Percentiles rank a stretch among this genome's conserved stretches.
Evolutionary conservation across 2,888 invertebrate species (phyloP).

Genomic region (Tachina fera): DNA sequence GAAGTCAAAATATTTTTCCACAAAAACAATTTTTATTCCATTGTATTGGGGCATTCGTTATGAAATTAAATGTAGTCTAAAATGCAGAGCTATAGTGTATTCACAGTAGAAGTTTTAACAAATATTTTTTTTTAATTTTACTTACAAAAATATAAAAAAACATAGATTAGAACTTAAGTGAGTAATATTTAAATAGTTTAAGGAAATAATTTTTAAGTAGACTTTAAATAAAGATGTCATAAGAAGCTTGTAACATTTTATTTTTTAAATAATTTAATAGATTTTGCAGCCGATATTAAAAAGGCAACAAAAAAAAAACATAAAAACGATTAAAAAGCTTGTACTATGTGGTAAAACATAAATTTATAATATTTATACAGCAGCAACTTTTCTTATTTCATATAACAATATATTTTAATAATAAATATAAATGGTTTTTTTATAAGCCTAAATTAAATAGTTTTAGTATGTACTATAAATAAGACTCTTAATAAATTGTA

Average conservation of each 20-base stretch:
- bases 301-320: background rate
- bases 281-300: background rate
- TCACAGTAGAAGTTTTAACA: too few relatives aligned
- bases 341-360: background rate
- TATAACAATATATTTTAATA: background rate
- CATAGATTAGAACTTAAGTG: background rate
- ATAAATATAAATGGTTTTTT: constrained; percentile 33
- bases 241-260: constrained; percentile 6
- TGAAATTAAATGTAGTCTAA: too few relatives aligned
- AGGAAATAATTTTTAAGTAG: constrained; percentile 16
- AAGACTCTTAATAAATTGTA: constrained; percentile 34
- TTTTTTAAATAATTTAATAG: background rate
- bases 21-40: too few relatives aligned
- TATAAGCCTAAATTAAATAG: constrained; percentile 5
- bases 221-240: constrained; percentile 4
- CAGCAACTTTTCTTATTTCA: constrained; percentile 8
- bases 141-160: background rate
- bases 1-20: too few relatives aligned
- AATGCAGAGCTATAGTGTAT: too few relatives aligned
- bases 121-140: too few relatives aligned
- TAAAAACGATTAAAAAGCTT: background rate
- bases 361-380: background rate
- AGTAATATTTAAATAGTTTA: background rate
- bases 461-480: constrained; percentile 18
- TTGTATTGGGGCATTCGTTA: too few relatives aligned